A percentile compares a stretch with the other conserved stretches of the same genome.
phyloP scores from a whole-genome alignment of 2,113 vertebrate species.

The Dinomys branickii region DNA sequence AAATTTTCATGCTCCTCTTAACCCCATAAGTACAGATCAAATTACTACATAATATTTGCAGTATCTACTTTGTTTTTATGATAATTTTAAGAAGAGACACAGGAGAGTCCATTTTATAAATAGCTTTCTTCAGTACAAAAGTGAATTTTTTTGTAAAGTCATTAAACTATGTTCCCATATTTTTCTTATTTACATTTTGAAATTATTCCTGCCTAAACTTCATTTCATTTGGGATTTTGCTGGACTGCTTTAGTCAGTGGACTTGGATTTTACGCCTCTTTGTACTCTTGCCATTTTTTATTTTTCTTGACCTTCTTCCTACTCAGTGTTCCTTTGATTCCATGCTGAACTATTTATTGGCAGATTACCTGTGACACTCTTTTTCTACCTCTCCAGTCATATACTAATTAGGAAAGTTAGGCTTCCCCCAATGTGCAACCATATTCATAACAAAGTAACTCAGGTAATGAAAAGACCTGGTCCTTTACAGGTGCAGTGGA shows the following conservation, averaged over 20 bases:
- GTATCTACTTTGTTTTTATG: background rate
- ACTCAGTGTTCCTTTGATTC: background rate
- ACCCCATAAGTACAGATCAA: background rate
- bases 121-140: background rate
- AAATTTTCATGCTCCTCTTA: background rate
- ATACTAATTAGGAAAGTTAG: constrained; percentile 23
- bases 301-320: background rate
- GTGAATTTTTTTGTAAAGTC: background rate
- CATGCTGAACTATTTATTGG: background rate
- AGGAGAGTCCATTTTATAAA: background rate
- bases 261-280: background rate
- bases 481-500: background rate
- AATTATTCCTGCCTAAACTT: background rate
- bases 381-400: background rate
- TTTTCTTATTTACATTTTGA: background rate
- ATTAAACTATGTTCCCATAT: background rate
- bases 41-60: background rate
- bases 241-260: background rate
- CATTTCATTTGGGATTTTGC: background rate
- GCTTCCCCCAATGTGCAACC: background rate
- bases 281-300: background rate
- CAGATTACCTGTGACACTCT: background rate
- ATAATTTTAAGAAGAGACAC: background rate
- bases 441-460: constrained; percentile 22
- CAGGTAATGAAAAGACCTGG: background rate